Evolutionary conservation across 37 sponge, comb jelly and placozoan genomes (phyloP).

Genomic region (Chondrilla cf. caribensis): DNA sequence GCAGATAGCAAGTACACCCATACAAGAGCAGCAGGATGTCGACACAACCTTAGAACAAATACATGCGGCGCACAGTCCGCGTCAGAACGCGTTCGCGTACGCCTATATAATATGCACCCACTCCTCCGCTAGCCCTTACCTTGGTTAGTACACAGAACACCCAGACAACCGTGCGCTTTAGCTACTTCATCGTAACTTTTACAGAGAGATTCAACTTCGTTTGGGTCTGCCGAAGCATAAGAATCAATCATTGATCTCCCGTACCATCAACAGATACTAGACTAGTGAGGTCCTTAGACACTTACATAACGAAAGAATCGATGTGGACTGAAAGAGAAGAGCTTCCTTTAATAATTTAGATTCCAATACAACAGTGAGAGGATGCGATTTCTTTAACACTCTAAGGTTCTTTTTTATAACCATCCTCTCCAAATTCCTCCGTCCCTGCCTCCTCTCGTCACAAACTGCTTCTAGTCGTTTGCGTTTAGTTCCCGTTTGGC

Average conservation of each 20-base stretch:
- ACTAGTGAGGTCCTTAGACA: not conserved
- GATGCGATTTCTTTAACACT: constrained; percentile 49
- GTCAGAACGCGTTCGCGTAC: too few species aligned
- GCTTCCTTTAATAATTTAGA: constrained; percentile 42
- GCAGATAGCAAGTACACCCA: too few species aligned
- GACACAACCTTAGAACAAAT: too few species aligned
- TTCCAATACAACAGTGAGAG: constrained; percentile 73
- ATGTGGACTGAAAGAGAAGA: constrained; percentile 70
- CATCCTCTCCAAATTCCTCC: constrained; percentile 29
- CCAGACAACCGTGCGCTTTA: constrained; percentile 70
- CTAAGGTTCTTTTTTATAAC: constrained; percentile 61
- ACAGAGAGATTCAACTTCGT: constrained; percentile 54
- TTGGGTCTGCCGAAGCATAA: constrained; percentile 38
- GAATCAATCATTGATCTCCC: not conserved
- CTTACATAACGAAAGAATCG: constrained; percentile 71
- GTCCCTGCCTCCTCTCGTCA: not conserved
- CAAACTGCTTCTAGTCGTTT: too few species aligned
- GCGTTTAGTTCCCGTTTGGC: too few species aligned
- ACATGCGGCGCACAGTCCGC: too few species aligned
- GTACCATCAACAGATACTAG: not conserved
- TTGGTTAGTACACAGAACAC: constrained; percentile 48
- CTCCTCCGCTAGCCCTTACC: not conserved
- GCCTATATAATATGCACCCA: too few species aligned
- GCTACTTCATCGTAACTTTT: constrained; percentile 49
- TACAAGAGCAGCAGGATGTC: too few species aligned